Evolutionary conservation across 2,797 vertebrate genomes (phyloP).

Genomic region (Delichon dasypus): DNA sequence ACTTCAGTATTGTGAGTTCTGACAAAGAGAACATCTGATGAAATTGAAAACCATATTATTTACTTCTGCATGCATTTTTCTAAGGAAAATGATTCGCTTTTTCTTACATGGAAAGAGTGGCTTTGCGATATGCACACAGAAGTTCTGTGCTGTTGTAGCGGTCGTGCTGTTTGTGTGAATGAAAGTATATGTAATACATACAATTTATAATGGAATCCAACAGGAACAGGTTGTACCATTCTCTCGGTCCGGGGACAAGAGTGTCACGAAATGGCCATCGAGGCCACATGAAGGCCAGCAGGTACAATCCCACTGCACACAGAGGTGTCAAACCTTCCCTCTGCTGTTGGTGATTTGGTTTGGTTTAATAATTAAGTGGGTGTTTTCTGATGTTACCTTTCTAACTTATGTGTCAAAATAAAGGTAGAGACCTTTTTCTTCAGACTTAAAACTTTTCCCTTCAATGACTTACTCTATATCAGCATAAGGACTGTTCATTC

Average conservation of each 20-base stretch:
- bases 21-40: background rate
- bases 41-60: background rate
- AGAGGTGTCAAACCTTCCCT: slow-evolving; percentile 69
- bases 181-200: slow-evolving; percentile 74
- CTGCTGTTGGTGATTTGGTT: slow-evolving; percentile 78
- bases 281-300: slow-evolving; percentile 96
- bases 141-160: slow-evolving; percentile 63
- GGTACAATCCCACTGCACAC: slow-evolving; percentile 85
- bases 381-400: slow-evolving; percentile 67
- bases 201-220: slow-evolving; percentile 89
- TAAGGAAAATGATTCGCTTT: background rate
- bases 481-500: slow-evolving; percentile 25
- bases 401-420: slow-evolving; percentile 60
- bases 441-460: slow-evolving; percentile 28
- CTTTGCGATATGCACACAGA: slow-evolving; percentile 27
- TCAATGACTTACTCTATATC: background rate
- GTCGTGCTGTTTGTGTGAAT: slow-evolving; percentile 68
- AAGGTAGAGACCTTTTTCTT: slow-evolving; percentile 41
- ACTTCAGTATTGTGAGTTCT: background rate
- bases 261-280: slow-evolving; percentile 96
- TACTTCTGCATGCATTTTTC: background rate
- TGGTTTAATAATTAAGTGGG: slow-evolving; percentile 69
- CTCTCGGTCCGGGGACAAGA: slow-evolving; percentile 96
- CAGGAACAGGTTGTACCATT: slow-evolving; percentile 99
- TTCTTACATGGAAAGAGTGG: slow-evolving; percentile 9